Evolutionary conservation across 2,797 vertebrate species (phyloP), one percentile per base, ranked within the genome.

Genomic region (Thripadectes ignobilis): DNA sequence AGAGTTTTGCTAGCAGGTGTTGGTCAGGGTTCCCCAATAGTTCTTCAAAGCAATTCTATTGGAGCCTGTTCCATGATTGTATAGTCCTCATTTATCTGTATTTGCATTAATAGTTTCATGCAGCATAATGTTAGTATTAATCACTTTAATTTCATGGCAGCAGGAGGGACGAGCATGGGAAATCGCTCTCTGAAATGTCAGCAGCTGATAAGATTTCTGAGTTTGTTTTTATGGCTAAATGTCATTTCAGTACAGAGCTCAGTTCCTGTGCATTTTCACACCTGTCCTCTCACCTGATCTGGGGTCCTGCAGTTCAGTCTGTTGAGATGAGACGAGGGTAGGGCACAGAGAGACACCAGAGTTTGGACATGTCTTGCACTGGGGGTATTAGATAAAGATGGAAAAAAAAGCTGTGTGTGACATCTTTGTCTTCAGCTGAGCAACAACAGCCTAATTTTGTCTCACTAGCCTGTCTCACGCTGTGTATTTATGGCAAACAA

Each of bases 201-300:
- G 39, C 38, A 69, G 54, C 51, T 36, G 65, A 45, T 43, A 32
- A 30, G 21, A 10, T 45, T 48, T 43, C 39, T 43, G 38, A 52
- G 27, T 23, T n/a, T 2, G 0, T 24, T 23, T 51, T 62, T 29
- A 29, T 22, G 43, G 34, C n/a, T 36, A 34, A 66, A 38, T 52
- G 58, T 87, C 32, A 34, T 32, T 65, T 82, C 49, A 61, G 71
- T 20, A 20, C 51, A 55, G 36, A 59, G 55, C n/a, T 57, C 9
- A 10, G 41, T 6, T 39, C 23, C 67, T 65, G 16, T 23, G 24
- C 24, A 1, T n/a, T 52, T 49, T 2, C 32, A 24, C 34, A 3
- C 0, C 0, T 5, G 3, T n/a, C 6, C 24, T 32, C 22, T 54
- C 41, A 9, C 51, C 23, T 45, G 24, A 45, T 49, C 21, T 29